phyloP scores from a whole-genome alignment of 2,888 invertebrate species.

The Tiliacea citrago region DNA sequence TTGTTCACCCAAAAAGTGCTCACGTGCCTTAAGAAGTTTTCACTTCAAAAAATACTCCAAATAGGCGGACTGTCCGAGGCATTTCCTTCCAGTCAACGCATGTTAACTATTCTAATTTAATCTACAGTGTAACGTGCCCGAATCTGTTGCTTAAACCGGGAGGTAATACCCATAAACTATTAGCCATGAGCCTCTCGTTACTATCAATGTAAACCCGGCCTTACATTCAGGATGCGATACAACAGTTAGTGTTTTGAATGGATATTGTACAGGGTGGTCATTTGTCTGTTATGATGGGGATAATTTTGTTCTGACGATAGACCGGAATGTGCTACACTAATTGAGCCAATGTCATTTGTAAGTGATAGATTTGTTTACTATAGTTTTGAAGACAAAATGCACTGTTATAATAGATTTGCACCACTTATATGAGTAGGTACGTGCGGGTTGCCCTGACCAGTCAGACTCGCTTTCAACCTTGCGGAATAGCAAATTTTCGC shows the following conservation, averaged over 20 bases:
- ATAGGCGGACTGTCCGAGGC: background rate
- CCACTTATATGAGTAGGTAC: background rate
- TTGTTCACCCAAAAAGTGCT: no score
- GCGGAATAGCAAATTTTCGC: no score
- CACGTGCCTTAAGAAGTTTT: no score
- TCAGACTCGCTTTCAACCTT: background rate
- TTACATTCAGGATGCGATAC: constrained; percentile 3
- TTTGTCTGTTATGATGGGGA: constrained; percentile 1
- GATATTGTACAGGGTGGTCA: constrained; percentile 1
- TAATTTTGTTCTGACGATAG: background rate
- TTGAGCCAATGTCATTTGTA: background rate
- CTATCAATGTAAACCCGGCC: constrained; percentile 19
- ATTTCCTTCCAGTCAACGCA: background rate
- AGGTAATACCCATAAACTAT: constrained; percentile 9
- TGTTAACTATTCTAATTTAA: no score
- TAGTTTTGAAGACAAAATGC: background rate
- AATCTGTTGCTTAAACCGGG: constrained; percentile 18
- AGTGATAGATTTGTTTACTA: background rate
- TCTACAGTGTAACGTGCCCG: background rate
- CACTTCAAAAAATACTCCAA: no score
- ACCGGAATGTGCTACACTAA: background rate
- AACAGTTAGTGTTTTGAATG: constrained; percentile 26
- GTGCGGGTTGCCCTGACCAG: no score
- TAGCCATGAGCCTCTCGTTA: constrained; percentile 6
- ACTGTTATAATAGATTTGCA: background rate